Percentiles rank a stretch among this genome's conserved stretches.
Conservation (phyloP, 2,888 invertebrate species). For the Paralinhomoeus sp. region DNA sequence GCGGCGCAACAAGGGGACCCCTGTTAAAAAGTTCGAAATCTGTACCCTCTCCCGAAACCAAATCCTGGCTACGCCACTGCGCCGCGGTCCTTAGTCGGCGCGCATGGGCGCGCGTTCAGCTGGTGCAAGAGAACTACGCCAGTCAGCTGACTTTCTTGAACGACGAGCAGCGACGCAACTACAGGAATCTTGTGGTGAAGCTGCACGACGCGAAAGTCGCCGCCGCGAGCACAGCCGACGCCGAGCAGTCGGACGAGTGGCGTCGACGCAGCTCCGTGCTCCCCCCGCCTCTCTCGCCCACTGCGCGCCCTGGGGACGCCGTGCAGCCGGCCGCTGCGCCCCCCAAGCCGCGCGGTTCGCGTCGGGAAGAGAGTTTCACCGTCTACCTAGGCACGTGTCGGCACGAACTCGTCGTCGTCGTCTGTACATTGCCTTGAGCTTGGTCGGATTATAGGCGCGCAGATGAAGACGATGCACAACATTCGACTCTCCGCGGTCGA, state of each 20-base stretch:
- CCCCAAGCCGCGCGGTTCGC: too few species aligned
- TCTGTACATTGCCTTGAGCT: too few species aligned
- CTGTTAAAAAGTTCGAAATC: too few species aligned
- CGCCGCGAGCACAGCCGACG: background rate
- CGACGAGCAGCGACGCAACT: background rate
- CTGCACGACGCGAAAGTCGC: background rate
- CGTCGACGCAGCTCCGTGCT: background rate
- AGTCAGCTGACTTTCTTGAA: background rate
- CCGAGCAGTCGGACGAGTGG: background rate
- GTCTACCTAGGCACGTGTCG: slow-evolving; percentile 1
- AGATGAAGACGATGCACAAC: slow-evolving; percentile 95
- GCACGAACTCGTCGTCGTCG: too few species aligned
- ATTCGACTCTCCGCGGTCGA: slow-evolving; percentile 66
- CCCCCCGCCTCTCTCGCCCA: background rate
- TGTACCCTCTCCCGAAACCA: too few species aligned
- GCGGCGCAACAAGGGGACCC: too few species aligned
- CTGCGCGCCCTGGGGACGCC: background rate
- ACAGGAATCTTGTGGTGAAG: background rate
- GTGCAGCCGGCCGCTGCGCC: background rate
- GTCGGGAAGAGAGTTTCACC: background rate
- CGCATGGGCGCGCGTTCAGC: background rate
- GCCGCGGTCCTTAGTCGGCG: background rate
- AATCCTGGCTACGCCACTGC: too few species aligned
- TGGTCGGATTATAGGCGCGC: slow-evolving; percentile 41
- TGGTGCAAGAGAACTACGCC: slow-evolving; percentile 1